Evolutionary conservation across 2,888 invertebrate species (phyloP).

Genomic region (Papilio gigon): DNA sequence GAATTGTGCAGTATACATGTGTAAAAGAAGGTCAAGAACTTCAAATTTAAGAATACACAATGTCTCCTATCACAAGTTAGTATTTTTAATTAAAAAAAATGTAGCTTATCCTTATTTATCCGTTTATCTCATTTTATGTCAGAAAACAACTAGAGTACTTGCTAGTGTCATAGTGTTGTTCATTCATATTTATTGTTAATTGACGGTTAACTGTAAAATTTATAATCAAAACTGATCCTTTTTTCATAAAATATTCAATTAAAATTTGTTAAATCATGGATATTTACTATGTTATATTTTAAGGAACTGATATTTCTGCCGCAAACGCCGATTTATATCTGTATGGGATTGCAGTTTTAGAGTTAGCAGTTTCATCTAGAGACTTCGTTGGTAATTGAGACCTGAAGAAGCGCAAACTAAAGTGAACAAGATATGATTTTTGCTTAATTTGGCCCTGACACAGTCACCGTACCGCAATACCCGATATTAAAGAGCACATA

Average conservation of each 20-base stretch:
- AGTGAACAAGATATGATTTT: not conserved
- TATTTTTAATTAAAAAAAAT: not conserved
- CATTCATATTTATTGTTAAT: no score
- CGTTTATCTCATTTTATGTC: conserved; percentile 9
- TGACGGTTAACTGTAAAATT: not conserved
- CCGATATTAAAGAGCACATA: not conserved
- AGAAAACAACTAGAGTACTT: conserved; percentile 9
- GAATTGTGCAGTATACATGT: conserved; percentile 38
- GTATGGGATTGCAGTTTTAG: not conserved
- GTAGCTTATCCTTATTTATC: not conserved
- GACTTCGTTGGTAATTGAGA: not conserved
- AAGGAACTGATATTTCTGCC: not conserved
- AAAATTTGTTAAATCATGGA: not conserved
- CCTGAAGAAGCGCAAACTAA: not conserved
- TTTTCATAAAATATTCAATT: not conserved
- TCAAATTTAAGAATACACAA: conserved; percentile 33
- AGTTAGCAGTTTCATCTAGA: not conserved
- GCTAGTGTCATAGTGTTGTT: conserved; percentile 32
- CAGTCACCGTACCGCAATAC: not conserved
- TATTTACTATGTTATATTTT: no score
- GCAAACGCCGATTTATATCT: not conserved
- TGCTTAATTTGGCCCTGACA: not conserved
- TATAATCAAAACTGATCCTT: not conserved
- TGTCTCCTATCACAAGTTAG: conserved; percentile 36
- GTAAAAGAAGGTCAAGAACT: conserved; percentile 36